A percentile compares a stretch with the other conserved stretches of the same genome.
Evolutionary conservation across 1,140 invertebrate species (phyloP).

Genomic region (Monochamus saltuarius): DNA sequence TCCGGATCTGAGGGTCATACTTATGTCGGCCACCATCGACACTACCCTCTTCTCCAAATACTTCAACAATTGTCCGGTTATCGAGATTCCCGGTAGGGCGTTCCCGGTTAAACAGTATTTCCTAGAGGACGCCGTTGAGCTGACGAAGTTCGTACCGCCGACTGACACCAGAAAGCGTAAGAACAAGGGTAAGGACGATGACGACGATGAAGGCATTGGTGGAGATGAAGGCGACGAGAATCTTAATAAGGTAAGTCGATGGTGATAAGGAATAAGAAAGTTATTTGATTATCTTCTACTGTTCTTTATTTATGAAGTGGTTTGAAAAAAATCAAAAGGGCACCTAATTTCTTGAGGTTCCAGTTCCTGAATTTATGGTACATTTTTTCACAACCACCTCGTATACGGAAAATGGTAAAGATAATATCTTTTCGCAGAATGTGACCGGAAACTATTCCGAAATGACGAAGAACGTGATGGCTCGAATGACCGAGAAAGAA

Average conservation of each 20-base stretch:
- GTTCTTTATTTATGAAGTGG: background rate
- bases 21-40: constrained; percentile 98
- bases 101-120: constrained; percentile 86
- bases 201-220: constrained; percentile 57
- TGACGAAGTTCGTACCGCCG: constrained; percentile 78
- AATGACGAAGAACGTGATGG: constrained; percentile 71
- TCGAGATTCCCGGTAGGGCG: constrained; percentile 76
- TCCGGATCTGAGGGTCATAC: constrained; percentile 85
- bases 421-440: constrained; percentile 29
- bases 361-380: background rate
- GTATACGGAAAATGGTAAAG: constrained; percentile 1
- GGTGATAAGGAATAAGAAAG: constrained; percentile 5
- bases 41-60: constrained; percentile 87
- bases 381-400: too few relatives aligned
- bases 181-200: constrained; percentile 47
- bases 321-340: background rate
- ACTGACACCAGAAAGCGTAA: constrained; percentile 70
- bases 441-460: constrained; percentile 57
- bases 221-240: constrained; percentile 75
- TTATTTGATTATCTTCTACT: background rate
- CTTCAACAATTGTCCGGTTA: constrained; percentile 85
- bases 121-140: constrained; percentile 84
- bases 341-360: background rate
- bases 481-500: constrained; percentile 82
- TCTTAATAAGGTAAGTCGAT: constrained; percentile 65